These are phyloP conservation scores for Microcebus lehilahytsara DNA, from an alignment of 2,113 vertebrate genomes.

Conservation along the genomic window DNA sequence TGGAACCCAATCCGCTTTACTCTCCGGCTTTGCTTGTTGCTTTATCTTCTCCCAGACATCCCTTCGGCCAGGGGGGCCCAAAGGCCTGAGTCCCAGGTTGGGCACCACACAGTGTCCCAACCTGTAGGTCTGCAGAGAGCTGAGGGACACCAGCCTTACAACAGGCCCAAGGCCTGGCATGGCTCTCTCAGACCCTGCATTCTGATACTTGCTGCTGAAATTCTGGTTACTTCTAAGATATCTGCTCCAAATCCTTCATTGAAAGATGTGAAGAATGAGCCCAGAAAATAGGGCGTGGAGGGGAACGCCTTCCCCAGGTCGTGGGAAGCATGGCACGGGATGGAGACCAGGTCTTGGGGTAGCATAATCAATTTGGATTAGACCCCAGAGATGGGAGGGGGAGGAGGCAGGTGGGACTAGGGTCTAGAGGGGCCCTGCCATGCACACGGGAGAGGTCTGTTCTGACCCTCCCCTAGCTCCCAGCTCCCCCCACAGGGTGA, in stretches of 20 bases:
- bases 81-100: not conserved
- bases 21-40: not conserved
- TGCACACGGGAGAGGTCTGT: not conserved
- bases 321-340: not conserved
- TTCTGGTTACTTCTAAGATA: not conserved
- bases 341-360: not conserved
- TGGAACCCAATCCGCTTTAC: not conserved
- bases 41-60: not conserved
- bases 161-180: not conserved
- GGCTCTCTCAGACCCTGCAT: not conserved
- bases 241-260: not conserved
- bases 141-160: not conserved
- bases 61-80: not conserved
- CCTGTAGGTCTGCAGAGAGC: not conserved
- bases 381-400: not conserved
- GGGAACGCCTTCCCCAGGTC: not conserved
- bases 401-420: not conserved
- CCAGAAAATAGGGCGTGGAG: not conserved
- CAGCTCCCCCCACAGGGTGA: not conserved
- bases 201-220: not conserved
- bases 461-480: not conserved
- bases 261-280: not conserved
- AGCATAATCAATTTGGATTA: not conserved
- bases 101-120: accelerated
- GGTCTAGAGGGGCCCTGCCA: not conserved